phyloP scores from a whole-genome alignment of 1,140 invertebrate species.

The Caerostris darwini region DNA sequence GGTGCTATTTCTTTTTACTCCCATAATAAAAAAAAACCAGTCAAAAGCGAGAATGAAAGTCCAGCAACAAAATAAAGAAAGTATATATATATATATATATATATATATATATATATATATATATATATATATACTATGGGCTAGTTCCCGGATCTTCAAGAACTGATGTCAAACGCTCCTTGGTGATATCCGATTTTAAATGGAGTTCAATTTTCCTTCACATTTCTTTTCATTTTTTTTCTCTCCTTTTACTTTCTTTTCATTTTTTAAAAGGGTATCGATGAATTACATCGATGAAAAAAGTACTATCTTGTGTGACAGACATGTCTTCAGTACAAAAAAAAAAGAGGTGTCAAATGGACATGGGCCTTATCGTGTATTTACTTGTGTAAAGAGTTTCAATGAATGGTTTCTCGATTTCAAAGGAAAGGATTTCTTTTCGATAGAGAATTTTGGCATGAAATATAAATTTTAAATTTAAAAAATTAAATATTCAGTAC shows the following conservation, averaged over 20 bases:
- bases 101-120: not conserved
- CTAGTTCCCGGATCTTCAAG: slow-evolving; percentile 42
- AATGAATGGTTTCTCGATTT: slow-evolving; percentile 15
- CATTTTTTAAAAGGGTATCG: slow-evolving; percentile 62
- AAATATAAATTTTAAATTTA: no score
- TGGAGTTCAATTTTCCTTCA: slow-evolving; percentile 66
- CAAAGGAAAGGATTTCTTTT: not conserved
- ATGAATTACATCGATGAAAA: slow-evolving; percentile 64
- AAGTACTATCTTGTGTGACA: slow-evolving; percentile 41
- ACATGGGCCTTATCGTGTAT: slow-evolving; percentile 56
- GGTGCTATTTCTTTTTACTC: slow-evolving; percentile 41
- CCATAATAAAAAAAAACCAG: slow-evolving; percentile 9
- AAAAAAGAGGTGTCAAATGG: not conserved
- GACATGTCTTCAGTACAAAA: not conserved
- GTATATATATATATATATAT: not conserved
- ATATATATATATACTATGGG: slow-evolving; percentile 35
- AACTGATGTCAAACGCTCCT: slow-evolving; percentile 66
- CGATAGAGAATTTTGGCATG: no score
- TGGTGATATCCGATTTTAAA: slow-evolving; percentile 72
- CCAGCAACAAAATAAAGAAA: not conserved
- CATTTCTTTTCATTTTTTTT: slow-evolving; percentile 32
- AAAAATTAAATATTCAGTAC: no score
- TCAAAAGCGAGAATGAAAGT: slow-evolving; percentile 51
- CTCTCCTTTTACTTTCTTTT: slow-evolving; percentile 27
- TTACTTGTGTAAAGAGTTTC: slow-evolving; percentile 54